A percentile compares a stretch with the other conserved stretches of the same genome.
Evolutionary conservation across 2,797 vertebrate genomes (phyloP).

Genomic region (Macrochelys suwanniensis): DNA sequence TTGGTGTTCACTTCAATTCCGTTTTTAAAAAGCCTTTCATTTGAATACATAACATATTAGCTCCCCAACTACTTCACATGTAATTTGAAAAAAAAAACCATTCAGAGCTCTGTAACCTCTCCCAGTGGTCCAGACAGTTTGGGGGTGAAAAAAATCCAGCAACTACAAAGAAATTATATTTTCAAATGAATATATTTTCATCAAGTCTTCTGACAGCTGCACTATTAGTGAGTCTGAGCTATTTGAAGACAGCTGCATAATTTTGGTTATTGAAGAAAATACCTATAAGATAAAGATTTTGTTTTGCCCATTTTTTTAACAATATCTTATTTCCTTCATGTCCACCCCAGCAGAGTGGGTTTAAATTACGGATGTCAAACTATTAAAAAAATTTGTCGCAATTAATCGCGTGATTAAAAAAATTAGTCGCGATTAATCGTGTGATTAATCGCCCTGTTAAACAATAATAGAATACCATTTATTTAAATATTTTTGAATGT

Average conservation of each 20-base stretch:
- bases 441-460: too few species aligned
- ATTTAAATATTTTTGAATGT: too few species aligned
- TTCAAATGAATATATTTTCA: constrained; percentile 76
- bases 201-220: constrained; percentile 69
- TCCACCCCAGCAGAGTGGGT: constrained; percentile 28
- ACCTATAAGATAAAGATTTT: constrained; percentile 69
- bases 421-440: too few species aligned
- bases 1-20: constrained; percentile 73
- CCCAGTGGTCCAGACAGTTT: constrained; percentile 52
- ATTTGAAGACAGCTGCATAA: constrained; percentile 76
- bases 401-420: too few species aligned
- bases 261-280: constrained; percentile 76
- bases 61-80: constrained; percentile 56
- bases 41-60: constrained; percentile 80
- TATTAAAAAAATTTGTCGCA: too few species aligned
- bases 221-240: constrained; percentile 51
- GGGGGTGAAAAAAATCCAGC: constrained; percentile 40
- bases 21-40: constrained; percentile 78
- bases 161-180: constrained; percentile 76
- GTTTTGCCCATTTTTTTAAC: constrained; percentile 14
- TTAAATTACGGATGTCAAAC: not conserved
- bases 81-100: constrained; percentile 67
- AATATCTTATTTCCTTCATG: constrained; percentile 34
- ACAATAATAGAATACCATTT: too few species aligned
- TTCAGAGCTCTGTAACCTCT: constrained; percentile 77